Base-by-base conservation (phyloP, 1,140 invertebrate genomes). In the Orchesella cincta region DNA sequence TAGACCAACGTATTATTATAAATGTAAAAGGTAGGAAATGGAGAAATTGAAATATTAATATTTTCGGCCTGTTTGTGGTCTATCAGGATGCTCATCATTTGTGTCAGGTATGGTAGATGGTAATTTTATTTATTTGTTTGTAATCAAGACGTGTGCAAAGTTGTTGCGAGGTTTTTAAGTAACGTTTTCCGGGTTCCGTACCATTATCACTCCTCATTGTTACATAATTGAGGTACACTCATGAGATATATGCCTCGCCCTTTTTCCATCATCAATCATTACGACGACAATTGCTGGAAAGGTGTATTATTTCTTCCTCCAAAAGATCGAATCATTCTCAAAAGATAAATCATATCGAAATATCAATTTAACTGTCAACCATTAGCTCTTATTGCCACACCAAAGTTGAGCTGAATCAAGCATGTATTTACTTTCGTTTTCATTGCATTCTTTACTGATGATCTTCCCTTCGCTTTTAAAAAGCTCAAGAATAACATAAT, bases 271-370 rank as follows among this genome's bases (percentile, higher is more conserved):
- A 67, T 67, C 62, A 67, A 67, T 67, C 62, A 67, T 67, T 33
- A 67, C 2, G 28, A 67, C 26, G 62, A 67, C 62, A 67, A 67
- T 31, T 31, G 23, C 62, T 67, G 62, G 62, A 67, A 67, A 12
- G n/a, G n/a, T n/a, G 33, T 33, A 67, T 33, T 23, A 67, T 67
- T 67, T 20, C 39, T 46, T 18, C 23, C 26, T 67, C 14, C 2
- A 33, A 67, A 67, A 29, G 31, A 12, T 46, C 31, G 23, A 67
- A 29, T 67, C 62, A 67, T 23, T 67, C 62, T 8, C 8, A 29
- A 33, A 67, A 67, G 26, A 67, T 67, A 67, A 67, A 67, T 67
- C 62, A 67, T 67, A 67, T 16, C 62, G 31, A n/a, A n/a, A n/a
- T n/a, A n/a, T n/a, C n/a, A n/a, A 33, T 67, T 33, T 67, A 33